Conservation (phyloP, 2,113 vertebrate species). For the Ammodytes marinus region DNA sequence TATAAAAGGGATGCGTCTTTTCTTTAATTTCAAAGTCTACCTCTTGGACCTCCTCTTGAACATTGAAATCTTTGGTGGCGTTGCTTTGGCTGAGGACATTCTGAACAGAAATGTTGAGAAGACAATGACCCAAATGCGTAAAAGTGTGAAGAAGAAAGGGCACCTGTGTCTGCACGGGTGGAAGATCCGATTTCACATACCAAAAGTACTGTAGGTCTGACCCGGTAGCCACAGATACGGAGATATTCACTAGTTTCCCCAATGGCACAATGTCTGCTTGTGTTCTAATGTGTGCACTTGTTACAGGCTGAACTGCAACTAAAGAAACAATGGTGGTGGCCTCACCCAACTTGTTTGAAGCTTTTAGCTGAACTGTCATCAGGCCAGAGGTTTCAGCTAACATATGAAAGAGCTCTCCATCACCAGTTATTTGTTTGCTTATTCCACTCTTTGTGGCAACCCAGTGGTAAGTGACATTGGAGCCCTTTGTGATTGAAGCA, state of each 20-base stretch:
- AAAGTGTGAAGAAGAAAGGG: conserved; percentile 78
- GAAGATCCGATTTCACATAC: conserved; percentile 53
- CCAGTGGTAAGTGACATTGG: conserved; percentile 84
- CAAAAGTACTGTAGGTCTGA: conserved; percentile 83
- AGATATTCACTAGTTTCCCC: conserved; percentile 74
- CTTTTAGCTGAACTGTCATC: conserved; percentile 75
- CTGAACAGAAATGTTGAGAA: conserved; percentile 75
- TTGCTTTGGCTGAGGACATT: conserved; percentile 77
- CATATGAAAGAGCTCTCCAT: conserved; percentile 67
- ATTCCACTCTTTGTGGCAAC: conserved; percentile 42
- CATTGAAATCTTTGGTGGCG: conserved; percentile 66
- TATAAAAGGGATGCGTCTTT: conserved; percentile 64
- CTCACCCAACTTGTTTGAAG: conserved; percentile 78
- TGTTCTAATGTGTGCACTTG: conserved; percentile 60
- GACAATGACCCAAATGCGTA: conserved; percentile 54
- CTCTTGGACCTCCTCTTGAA: conserved; percentile 79
- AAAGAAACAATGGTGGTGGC: conserved; percentile 56
- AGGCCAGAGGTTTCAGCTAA: conserved; percentile 64
- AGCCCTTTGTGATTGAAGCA: conserved; percentile 76
- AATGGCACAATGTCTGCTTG: conserved; percentile 51
- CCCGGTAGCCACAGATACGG: conserved; percentile 70
- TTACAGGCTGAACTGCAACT: conserved; percentile 72
- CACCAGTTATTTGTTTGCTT: conserved; percentile 18
- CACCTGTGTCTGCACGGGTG: conserved; percentile 45
- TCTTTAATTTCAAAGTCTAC: conserved; percentile 74